phyloP scores from a whole-genome alignment of 1,140 invertebrate species.

The Probaryconus sp. region DNA sequence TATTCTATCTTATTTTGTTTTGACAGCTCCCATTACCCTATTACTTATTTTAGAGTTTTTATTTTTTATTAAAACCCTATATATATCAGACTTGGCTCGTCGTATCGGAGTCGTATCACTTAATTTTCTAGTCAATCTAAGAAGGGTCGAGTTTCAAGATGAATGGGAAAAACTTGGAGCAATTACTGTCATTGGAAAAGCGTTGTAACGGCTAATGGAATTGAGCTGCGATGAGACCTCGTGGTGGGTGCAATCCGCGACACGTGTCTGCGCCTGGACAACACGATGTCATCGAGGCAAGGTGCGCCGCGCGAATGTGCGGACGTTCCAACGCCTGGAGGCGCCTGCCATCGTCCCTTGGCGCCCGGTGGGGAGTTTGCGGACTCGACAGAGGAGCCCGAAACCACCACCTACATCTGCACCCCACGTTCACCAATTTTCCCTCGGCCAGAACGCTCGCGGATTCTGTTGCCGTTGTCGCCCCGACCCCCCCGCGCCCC shows the following conservation, averaged over 20 bases:
- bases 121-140: too few relatives aligned
- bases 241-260: slow-evolving; percentile 46
- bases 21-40: too few relatives aligned
- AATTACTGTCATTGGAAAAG: slow-evolving; percentile 51
- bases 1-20: too few relatives aligned
- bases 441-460: too few relatives aligned
- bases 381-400: slow-evolving; percentile 62
- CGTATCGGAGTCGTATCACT: too few relatives aligned
- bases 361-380: slow-evolving; percentile 61
- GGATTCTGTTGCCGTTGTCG: too few relatives aligned
- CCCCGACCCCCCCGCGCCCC: slow-evolving; percentile 45
- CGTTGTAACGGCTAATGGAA: slow-evolving; percentile 24
- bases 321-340: slow-evolving; percentile 71
- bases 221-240: slow-evolving; percentile 24
- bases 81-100: too few relatives aligned
- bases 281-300: slow-evolving; percentile 70
- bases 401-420: slow-evolving; percentile 11
- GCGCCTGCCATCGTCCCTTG: slow-evolving; percentile 71
- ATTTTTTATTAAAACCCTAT: too few relatives aligned
- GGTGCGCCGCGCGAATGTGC: slow-evolving; percentile 73
- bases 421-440: too few relatives aligned
- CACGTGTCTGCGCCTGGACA: slow-evolving; percentile 56
- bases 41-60: too few relatives aligned
- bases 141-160: slow-evolving; percentile 7
- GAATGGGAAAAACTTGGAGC: slow-evolving; percentile 2